Conservation (phyloP, 1,140 invertebrate genomes). For the Carcinoscorpius rotundicauda region DNA sequence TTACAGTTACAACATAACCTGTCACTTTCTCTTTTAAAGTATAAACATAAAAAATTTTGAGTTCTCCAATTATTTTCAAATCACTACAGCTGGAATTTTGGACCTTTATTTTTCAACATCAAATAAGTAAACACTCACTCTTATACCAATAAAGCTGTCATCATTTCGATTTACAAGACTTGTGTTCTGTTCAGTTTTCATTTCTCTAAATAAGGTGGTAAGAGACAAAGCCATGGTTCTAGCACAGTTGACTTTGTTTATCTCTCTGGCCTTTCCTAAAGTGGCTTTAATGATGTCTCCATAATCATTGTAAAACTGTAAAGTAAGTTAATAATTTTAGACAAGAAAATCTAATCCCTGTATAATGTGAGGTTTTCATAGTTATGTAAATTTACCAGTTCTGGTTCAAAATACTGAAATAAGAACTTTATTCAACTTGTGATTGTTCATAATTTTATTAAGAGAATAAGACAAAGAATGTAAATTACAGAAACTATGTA, state of each 20-base stretch:
- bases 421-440: too few relatives aligned
- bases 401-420: too few relatives aligned
- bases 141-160: conserved; percentile 72
- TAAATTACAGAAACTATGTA: too few relatives aligned
- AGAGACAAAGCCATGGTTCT: conserved; percentile 86
- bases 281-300: conserved; percentile 99
- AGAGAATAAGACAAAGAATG: too few relatives aligned
- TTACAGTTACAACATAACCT: neutral
- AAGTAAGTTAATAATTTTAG: conserved; percentile 20
- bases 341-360: conserved; percentile 15
- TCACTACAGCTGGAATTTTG: too few relatives aligned
- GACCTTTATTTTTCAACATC: too few relatives aligned
- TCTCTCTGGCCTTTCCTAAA: conserved; percentile 88
- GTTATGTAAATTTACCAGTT: too few relatives aligned
- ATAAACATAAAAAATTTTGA: too few relatives aligned
- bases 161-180: conserved; percentile 38
- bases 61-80: too few relatives aligned
- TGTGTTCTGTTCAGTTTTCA: conserved; percentile 41
- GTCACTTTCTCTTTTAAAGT: too few relatives aligned
- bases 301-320: conserved; percentile 92
- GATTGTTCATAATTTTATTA: too few relatives aligned
- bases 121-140: conserved; percentile 51
- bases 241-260: conserved; percentile 93
- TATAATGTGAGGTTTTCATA: too few relatives aligned
- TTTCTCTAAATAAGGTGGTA: conserved; percentile 65